Conservation (phyloP, 2,888 invertebrate species). For the Nezara viridula region DNA sequence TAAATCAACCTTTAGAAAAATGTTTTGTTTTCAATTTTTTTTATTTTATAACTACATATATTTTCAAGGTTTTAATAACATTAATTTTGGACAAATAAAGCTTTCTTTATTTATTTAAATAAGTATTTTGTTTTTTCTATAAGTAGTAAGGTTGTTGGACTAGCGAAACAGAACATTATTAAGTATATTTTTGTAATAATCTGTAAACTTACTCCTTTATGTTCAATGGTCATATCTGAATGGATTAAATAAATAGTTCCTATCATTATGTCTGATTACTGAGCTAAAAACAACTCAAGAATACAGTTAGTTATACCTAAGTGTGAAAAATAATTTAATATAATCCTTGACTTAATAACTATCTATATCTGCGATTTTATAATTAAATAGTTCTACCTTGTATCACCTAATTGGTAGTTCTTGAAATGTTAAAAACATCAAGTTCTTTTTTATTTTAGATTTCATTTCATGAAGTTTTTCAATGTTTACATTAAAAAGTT, state of each 20-base stretch:
- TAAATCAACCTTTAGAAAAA: background rate
- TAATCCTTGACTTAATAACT: too few species aligned
- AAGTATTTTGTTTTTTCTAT: background rate
- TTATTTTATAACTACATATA: background rate
- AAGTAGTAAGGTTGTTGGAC: background rate
- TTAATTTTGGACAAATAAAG: too few species aligned
- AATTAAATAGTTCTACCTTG: too few species aligned
- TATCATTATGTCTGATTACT: background rate
- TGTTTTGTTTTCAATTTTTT: background rate
- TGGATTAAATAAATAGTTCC: background rate
- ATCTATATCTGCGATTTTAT: too few species aligned
- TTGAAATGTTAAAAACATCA: too few species aligned
- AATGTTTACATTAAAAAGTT: too few species aligned
- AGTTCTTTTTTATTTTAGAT: too few species aligned
- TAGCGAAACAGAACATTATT: background rate
- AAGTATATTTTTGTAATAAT: background rate
- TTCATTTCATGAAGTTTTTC: too few species aligned
- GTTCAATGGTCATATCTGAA: too few species aligned
- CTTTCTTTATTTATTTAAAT: background rate
- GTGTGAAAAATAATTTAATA: too few species aligned
- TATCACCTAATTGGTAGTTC: too few species aligned
- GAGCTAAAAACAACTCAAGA: background rate
- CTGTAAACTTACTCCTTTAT: background rate
- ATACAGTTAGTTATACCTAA: background rate
- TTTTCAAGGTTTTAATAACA: background rate